Percentiles rank a stretch among this genome's conserved stretches.
phyloP scores from a whole-genome alignment of 2,113 vertebrate species.

The Rousettus leschenaultii region DNA sequence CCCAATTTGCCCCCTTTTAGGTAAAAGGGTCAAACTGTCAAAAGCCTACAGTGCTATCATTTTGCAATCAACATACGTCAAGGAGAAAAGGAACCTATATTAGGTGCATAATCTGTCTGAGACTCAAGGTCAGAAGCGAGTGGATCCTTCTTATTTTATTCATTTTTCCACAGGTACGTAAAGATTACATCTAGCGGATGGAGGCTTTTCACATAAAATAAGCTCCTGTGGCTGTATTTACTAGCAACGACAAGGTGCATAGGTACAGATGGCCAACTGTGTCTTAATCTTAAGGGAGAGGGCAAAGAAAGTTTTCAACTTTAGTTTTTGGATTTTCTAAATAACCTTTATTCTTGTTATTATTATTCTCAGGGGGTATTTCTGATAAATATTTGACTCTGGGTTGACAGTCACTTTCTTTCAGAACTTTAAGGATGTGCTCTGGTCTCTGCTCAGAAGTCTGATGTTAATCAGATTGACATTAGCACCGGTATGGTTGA shows the following conservation, averaged over 20 bases:
- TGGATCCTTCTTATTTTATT: slow-evolving; percentile 59
- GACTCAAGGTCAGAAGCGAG: slow-evolving; percentile 72
- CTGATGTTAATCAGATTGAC: no score
- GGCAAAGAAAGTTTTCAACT: slow-evolving; percentile 67
- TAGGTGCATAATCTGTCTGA: slow-evolving; percentile 12
- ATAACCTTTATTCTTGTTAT: slow-evolving; percentile 60
- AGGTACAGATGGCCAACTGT: slow-evolving; percentile 76
- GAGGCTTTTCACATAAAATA: slow-evolving; percentile 78
- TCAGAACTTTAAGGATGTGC: no score
- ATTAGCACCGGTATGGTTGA: background rate
- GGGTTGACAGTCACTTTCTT: no score
- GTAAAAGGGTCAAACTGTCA: slow-evolving; percentile 48
- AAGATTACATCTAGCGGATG: slow-evolving; percentile 78
- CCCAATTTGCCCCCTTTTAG: background rate
- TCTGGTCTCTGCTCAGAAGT: no score
- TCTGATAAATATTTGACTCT: no score
- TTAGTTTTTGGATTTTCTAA: slow-evolving; percentile 37
- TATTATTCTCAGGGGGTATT: no score
- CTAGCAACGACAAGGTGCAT: slow-evolving; percentile 41
- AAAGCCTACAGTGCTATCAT: slow-evolving; percentile 48
- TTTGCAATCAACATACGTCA: slow-evolving; percentile 52
- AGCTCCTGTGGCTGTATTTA: slow-evolving; percentile 73
- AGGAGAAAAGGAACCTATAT: background rate
- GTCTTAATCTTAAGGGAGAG: slow-evolving; percentile 77
- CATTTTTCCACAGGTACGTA: slow-evolving; percentile 75